Evolutionary conservation across 1,140 invertebrate genomes (phyloP), one percentile per base, ranked within the genome.

Genomic region (Psix sp.): DNA sequence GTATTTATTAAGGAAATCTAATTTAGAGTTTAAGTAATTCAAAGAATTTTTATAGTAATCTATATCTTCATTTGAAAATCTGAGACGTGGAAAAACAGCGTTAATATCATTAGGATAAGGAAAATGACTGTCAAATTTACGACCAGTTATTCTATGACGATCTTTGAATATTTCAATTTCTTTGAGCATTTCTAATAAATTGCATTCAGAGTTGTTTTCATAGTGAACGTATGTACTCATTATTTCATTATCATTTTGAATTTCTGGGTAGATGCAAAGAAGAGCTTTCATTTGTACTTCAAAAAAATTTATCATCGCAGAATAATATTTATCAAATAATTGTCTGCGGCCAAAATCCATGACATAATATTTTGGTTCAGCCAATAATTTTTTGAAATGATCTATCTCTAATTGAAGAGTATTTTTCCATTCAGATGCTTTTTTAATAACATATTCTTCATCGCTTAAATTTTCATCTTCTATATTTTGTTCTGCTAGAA

Each of bases 131-230:
- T 74, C 13, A 49, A 83, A 82, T 15, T 43, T 24, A 3, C 10
- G n/a, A 17, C 17, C 54, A 5, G 59, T n/a, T 20, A n/a, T 43
- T 9, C 73, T 56, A 73, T 79, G 59, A 1, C 2, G 35, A 21
- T 76, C 79, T 57, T 84, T 84, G 31, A 86, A 85, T 9, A 76
- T 38, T 52, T 85, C 83, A 42, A 84, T 84, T 68, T 78, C 76
- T 29, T 45, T 74, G 17, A 81, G 78, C 68, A 82, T 78, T 6
- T 72, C 24, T 3, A 84, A 39, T 5, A 85, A 48, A 76, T 82
- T 80, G n/a, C 16, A 18, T 33, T 71, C 17, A 4, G 16, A 6
- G 43, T 74, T 74, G 38, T n/a, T 39, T 54, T 46, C 62, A 10
- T 63, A 80, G 43, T 79, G 78, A 4, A 49, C 40, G 39, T 84